A percentile compares a stretch with the other conserved stretches of the same genome.
phyloP scores from a whole-genome alignment of 1,140 invertebrate genomes.

The Doryteuthis pealeii region DNA sequence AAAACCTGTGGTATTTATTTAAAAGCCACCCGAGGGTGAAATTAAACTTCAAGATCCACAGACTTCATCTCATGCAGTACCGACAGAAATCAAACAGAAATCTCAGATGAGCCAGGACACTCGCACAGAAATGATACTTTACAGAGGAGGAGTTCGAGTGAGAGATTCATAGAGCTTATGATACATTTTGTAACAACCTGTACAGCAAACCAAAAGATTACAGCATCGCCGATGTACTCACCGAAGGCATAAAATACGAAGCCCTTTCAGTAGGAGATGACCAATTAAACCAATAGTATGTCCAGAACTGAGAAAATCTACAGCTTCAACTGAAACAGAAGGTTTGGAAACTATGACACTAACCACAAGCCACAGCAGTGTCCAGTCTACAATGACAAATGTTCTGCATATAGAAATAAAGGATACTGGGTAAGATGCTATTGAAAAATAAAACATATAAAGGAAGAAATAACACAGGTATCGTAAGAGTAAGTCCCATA shows the following conservation, averaged over 20 bases:
- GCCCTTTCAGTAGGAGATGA: neutral
- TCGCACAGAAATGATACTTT: too few species aligned
- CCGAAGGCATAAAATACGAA: constrained; percentile 12
- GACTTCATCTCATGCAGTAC: constrained; percentile 6
- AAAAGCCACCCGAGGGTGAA: constrained; percentile 7
- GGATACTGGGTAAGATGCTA: constrained; percentile 13
- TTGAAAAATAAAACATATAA: neutral
- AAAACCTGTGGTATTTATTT: constrained; percentile 20
- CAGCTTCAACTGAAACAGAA: neutral
- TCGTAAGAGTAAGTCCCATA: too few species aligned
- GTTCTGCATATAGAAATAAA: constrained; percentile 8
- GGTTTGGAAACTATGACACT: constrained; percentile 8
- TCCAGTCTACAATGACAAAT: constrained; percentile 13
- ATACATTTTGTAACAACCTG: constrained; percentile 12
- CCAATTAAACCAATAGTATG: constrained; percentile 3
- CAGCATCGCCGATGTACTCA: constrained; percentile 3
- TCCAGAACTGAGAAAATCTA: neutral
- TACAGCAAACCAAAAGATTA: constrained; percentile 13
- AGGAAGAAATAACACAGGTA: neutral
- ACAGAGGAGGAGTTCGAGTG: too few species aligned
- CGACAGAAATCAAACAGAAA: constrained; percentile 10
- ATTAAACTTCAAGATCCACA: constrained; percentile 16
- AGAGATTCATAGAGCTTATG: too few species aligned
- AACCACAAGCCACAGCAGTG: constrained; percentile 16
- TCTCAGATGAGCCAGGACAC: constrained; percentile 7